Evolutionary conservation across 2,888 invertebrate species (phyloP), one percentile per base, ranked within the genome.

Genomic region (Smittia sp.): DNA sequence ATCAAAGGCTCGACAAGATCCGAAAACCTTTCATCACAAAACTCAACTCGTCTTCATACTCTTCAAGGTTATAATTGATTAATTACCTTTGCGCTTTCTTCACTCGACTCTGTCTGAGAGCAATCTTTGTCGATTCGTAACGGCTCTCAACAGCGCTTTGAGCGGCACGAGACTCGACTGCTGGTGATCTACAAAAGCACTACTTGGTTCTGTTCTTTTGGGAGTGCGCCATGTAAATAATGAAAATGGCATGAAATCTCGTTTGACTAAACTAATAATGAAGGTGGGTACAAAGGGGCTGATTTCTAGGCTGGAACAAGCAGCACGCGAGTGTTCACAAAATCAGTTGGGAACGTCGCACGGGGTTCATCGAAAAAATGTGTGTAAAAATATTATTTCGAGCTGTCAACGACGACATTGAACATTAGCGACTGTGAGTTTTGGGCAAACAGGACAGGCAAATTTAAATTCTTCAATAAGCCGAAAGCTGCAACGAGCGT

Each of bases 221-320:
- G 32, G 32, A 32, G 32, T 32, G 32, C 32, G 32, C 32, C 32
- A 32, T 32, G 32, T 32, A 32, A 46, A 15, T 15, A 58, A 22
- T 27, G 54, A 70, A 70, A 58, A 58, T 58, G 18, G 46, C 52
- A 68, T 68, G 54, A 70, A 32, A 38, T 58, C 27, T 38, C 58
- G n/a, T 22, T 41, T 54, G 46, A 46, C 15, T 13, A 46, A 46
- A 46, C 41, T 70, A 70, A 70, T 70, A 70, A 54, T 58, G 70
- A 52, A 58, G 70, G 70, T 70, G 70, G 41, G 24, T 11, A 24
- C 25, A 20, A 25, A 46, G 68, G 41, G 70, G 32, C 27, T 20
- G 70, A 54, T 58, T 70, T 24, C 41, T 41, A 24, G 41, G 58
- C 25, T 32, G 70, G 70, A 24, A 58, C 70, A 52, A 41, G 24